Evolutionary conservation across 1,140 invertebrate species (phyloP).

Genomic region (Brachionus plicatilis): DNA sequence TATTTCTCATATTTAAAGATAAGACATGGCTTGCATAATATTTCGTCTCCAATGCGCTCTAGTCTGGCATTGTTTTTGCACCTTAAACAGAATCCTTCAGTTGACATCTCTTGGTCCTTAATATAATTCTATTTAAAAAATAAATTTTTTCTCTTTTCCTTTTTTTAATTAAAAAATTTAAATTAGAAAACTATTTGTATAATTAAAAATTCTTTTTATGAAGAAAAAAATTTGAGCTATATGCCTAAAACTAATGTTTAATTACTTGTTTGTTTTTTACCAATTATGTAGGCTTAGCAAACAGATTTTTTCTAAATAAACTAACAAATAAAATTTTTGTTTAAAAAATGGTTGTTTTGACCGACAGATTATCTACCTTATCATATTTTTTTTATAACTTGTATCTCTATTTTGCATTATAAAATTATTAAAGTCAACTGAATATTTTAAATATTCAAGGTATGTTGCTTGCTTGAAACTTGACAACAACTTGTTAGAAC

Average conservation of each 20-base stretch:
- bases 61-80: not conserved
- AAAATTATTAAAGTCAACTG: not conserved
- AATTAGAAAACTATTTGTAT: not conserved
- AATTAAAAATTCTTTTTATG: not conserved
- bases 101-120: not conserved
- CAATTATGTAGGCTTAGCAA: not conserved
- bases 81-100: not conserved
- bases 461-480: not conserved
- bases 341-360: not conserved
- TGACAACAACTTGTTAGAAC: not conserved
- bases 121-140: not conserved
- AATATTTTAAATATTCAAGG: not conserved
- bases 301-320: not conserved
- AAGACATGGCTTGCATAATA: not conserved
- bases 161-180: not conserved
- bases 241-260: not conserved
- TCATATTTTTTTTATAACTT: not conserved
- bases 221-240: not conserved
- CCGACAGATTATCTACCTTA: not conserved
- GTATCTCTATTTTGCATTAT: not conserved
- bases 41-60: not conserved
- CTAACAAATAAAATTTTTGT: not conserved
- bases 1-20: conserved; percentile 14
- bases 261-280: not conserved
- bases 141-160: not conserved